Percentiles rank a stretch among this genome's conserved stretches.
These are phyloP conservation scores for Drosophila pallidifrons DNA, from an alignment of 1,140 invertebrate species.

Conservation along the genomic window DNA sequence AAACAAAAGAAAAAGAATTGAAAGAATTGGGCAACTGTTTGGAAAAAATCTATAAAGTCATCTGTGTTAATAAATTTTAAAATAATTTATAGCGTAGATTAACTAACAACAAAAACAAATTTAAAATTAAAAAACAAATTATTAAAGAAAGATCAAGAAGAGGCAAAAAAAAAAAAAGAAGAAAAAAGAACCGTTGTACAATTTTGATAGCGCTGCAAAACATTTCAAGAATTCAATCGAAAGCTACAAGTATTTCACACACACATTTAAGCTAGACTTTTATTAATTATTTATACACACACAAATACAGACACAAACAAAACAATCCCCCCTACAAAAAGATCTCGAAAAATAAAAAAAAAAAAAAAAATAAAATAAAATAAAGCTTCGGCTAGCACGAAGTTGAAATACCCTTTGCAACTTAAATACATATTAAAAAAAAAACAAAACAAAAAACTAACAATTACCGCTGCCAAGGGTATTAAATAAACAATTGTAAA, in stretches of 20 bases:
- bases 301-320: conserved; percentile 48
- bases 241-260: conserved; percentile 47
- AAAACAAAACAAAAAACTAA: conserved; percentile 3
- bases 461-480: not conserved
- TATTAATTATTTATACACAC: conserved; percentile 52
- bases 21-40: conserved; percentile 65
- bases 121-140: conserved; percentile 46
- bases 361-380: not conserved
- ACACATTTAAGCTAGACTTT: conserved; percentile 67
- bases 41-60: conserved; percentile 83
- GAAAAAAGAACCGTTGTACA: conserved; percentile 16
- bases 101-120: conserved; percentile 60
- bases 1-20: conserved; percentile 31
- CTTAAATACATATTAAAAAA: not conserved
- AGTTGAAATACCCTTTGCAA: conserved; percentile 2
- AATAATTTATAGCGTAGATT: conserved; percentile 80
- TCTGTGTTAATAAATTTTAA: conserved; percentile 85
- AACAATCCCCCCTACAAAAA: conserved; percentile 32
- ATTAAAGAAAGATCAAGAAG: not conserved
- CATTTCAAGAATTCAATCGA: conserved; percentile 9
- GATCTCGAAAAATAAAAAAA: conserved; percentile 17
- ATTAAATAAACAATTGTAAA: not conserved
- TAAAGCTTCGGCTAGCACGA: conserved; percentile 3
- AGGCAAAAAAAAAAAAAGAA: not conserved
- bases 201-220: conserved; percentile 29